A percentile compares a stretch with the other conserved stretches of the same genome.
Evolutionary conservation across 2,113 vertebrate genomes (phyloP).

Genomic region (human (Homo sapiens)): GRCh38 chr1:60891001-60891500

Average conservation of each 20-base stretch:
- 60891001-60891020: neutral
- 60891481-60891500: constrained; percentile 88
- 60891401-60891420: constrained; percentile 69
- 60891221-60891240: constrained; percentile 49
- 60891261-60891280: constrained; percentile 41
- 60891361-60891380: constrained; percentile 69
- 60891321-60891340: constrained; percentile 56
- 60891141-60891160: neutral
- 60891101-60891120: neutral
- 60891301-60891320: neutral
- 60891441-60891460: constrained; percentile 82
- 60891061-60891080: neutral
- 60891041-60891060: neutral
- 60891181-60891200: too few species aligned
- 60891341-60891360: constrained; percentile 52
- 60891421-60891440: constrained; percentile 75
- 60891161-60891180: neutral
- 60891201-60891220: neutral
- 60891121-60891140: neutral
- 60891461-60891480: constrained; percentile 83
- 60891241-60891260: neutral
- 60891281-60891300: constrained; percentile 45
- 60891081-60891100: neutral
- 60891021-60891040: neutral
- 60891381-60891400: constrained; percentile 57